Evolutionary conservation across 2,888 invertebrate species (phyloP).

Genomic region (Leptinotarsa tumamoca): DNA sequence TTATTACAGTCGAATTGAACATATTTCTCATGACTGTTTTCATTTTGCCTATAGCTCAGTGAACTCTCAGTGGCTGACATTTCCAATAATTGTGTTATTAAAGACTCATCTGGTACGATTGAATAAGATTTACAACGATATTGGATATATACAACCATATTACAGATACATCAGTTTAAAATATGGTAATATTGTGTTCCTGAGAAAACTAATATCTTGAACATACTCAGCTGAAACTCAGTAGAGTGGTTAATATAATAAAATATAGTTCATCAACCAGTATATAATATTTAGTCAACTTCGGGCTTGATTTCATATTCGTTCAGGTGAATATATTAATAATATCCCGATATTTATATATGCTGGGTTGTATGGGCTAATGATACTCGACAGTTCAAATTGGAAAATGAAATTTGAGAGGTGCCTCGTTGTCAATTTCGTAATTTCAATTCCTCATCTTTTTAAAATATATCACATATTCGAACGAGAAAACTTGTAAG

Average conservation of each 20-base stretch:
- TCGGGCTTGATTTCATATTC: conserved; percentile 24
- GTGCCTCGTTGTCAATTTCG: conserved; percentile 1
- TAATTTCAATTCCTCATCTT: too few relatives aligned
- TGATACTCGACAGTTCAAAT: conserved; percentile 27
- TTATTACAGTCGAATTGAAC: too few relatives aligned
- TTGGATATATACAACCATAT: not conserved
- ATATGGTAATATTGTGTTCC: not conserved
- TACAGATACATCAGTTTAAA: not conserved
- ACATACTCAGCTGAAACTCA: conserved; percentile 29
- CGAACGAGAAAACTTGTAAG: too few relatives aligned
- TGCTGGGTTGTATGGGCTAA: conserved; percentile 25
- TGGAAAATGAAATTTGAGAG: conserved; percentile 14
- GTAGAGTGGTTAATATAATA: conserved; percentile 39
- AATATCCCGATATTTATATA: conserved; percentile 37
- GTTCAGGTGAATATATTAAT: conserved; percentile 34
- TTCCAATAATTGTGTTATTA: too few relatives aligned
- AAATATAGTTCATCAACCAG: conserved; percentile 48
- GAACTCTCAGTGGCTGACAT: too few relatives aligned
- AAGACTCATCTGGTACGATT: too few relatives aligned
- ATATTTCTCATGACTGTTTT: too few relatives aligned
- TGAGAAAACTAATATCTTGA: conserved; percentile 34
- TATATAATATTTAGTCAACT: conserved; percentile 48
- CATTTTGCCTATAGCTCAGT: too few relatives aligned
- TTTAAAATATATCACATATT: too few relatives aligned
- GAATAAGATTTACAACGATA: too few relatives aligned